Evolutionary conservation across 2,797 vertebrate genomes (phyloP), one percentile per base, ranked within the genome.

Genomic region (Dallia pectoralis): DNA sequence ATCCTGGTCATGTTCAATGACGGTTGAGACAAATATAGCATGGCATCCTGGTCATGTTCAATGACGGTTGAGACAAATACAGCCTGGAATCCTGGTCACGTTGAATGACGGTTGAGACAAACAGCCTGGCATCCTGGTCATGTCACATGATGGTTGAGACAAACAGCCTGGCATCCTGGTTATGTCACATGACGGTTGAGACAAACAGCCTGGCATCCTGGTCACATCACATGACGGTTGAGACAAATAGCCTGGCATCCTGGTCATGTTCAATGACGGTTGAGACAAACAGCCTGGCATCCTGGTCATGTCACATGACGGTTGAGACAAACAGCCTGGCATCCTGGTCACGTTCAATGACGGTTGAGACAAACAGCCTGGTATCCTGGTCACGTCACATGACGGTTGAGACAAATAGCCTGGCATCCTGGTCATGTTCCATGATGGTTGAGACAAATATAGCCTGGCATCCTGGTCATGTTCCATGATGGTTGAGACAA

Each of bases 231-330:
- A 36, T 36, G 33, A 81, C 76, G 74, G 77, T 69, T 82, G 81
- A 63, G 74, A 83, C 83, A 36, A 44, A 87, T n/a, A n/a, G n/a
- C n/a, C 85, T 80, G 82, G n/a, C 73, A 81, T 67, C 79, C 78
- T 44, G 40, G 12, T 44, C 40, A 44, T 44, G 33, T 36, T 36
- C 33, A 3, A 36, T 36, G 33, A 81, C 76, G 74, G 77, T 69
- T 82, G 81, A 63, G 74, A 83, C 83, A 36, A 44, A 87, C 53
- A n/a, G n/a, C n/a, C 85, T 80, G 82, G n/a, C 73, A 81, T 67
- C 79, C 78, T 44, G 40, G 12, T 44, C 40, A 44, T 44, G 33
- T 36, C 7, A 3, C 33, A 36, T 36, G 33, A 81, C 76, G 74
- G 77, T 69, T 82, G 81, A 63, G 74, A 83, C 83, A 36, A 44